Percentiles rank a stretch among this genome's conserved stretches.
phyloP scores from a whole-genome alignment of 2,113 vertebrate species.

The Gymnorhina tibicen region DNA sequence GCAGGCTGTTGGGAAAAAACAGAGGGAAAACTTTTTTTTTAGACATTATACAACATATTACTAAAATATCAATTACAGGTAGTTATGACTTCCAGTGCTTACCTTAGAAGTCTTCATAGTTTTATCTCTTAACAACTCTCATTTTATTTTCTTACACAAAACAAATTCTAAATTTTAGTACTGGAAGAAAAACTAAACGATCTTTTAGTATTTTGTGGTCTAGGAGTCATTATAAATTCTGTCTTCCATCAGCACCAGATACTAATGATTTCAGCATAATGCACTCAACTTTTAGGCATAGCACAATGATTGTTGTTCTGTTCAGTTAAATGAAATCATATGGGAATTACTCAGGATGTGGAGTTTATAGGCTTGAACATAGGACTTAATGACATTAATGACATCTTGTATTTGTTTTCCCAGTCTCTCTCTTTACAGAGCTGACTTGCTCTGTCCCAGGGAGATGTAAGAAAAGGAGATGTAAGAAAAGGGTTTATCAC shows the following conservation, averaged over 20 bases:
- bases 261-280: neutral
- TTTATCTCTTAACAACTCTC: neutral
- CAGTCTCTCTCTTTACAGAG: neutral
- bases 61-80: neutral
- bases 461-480: neutral
- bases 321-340: conserved; percentile 2
- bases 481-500: neutral
- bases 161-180: neutral
- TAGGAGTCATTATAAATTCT: neutral
- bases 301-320: neutral
- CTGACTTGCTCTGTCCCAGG: neutral
- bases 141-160: neutral
- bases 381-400: neutral
- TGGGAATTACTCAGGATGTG: neutral
- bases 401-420: neutral
- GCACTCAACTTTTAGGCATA: neutral
- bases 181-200: neutral
- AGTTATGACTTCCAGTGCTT: neutral
- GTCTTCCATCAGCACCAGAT: neutral
- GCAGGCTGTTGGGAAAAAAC: conserved; percentile 73
- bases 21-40: neutral
- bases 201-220: neutral
- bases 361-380: neutral
- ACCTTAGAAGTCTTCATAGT: neutral
- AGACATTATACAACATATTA: neutral